Evolutionary conservation across 2,888 invertebrate genomes (phyloP).

Genomic region (Acronicta alni): DNA sequence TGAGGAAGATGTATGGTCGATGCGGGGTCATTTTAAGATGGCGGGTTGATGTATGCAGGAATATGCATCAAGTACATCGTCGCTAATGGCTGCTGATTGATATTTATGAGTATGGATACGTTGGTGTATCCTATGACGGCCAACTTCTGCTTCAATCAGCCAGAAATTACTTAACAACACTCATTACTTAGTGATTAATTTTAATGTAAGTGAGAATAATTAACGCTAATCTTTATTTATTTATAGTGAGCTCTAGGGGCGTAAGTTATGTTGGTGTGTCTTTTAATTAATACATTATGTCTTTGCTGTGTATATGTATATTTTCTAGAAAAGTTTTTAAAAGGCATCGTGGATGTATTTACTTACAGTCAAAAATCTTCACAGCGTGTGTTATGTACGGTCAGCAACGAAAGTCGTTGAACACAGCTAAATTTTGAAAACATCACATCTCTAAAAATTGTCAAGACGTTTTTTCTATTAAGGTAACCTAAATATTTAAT

Average conservation of each 20-base stretch:
- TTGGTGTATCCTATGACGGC: constrained; percentile 71
- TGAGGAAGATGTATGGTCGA: constrained; percentile 17
- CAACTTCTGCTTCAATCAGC: constrained; percentile 68
- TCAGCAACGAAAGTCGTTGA: too few relatives aligned
- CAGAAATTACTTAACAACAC: constrained; percentile 50
- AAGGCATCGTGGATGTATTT: too few relatives aligned
- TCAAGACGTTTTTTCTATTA: too few relatives aligned
- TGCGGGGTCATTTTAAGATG: constrained; percentile 53
- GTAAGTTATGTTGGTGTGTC: not conserved
- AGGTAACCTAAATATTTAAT: too few relatives aligned
- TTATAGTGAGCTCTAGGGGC: not conserved
- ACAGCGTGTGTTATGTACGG: too few relatives aligned
- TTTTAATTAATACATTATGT: too few relatives aligned
- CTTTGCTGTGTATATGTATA: too few relatives aligned
- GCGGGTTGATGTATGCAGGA: constrained; percentile 59
- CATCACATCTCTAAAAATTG: too few relatives aligned
- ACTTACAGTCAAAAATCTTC: too few relatives aligned
- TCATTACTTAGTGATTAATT: constrained; percentile 37
- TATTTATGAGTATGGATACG: constrained; percentile 80
- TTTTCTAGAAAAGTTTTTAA: too few relatives aligned
- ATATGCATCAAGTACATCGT: constrained; percentile 57
- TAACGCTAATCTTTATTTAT: constrained; percentile 10
- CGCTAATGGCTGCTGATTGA: constrained; percentile 70
- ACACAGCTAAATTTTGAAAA: too few relatives aligned
- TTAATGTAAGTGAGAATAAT: constrained; percentile 41